A percentile compares a stretch with the other conserved stretches of the same genome.
Evolutionary conservation across 2,888 invertebrate species (phyloP).

Genomic region (Pollenia griseotomentosa): DNA sequence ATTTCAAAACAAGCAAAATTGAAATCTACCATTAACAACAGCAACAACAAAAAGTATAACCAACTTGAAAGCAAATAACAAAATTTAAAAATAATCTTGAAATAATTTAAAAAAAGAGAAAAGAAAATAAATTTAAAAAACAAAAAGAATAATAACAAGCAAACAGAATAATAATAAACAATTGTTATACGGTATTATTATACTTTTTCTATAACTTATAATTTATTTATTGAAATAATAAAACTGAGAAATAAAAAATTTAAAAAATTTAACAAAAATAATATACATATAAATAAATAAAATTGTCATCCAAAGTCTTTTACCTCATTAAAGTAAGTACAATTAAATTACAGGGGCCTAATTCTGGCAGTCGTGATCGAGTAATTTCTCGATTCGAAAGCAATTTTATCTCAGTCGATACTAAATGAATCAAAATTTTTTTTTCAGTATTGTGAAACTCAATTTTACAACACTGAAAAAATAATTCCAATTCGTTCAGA

Average conservation of each 20-base stretch:
- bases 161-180: conserved; percentile 74
- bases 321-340: not conserved
- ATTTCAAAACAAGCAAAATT: conserved; percentile 37
- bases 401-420: no score
- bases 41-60: conserved; percentile 53
- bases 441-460: no score
- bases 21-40: conserved; percentile 61
- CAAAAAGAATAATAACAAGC: conserved; percentile 70
- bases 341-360: no score
- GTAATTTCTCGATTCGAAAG: no score
- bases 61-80: conserved; percentile 73
- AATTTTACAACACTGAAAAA: no score
- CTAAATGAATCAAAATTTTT: no score
- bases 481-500: no score
- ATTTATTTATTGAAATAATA: conserved; percentile 82
- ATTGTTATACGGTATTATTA: conserved; percentile 84
- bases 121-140: conserved; percentile 59
- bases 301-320: not conserved
- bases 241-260: conserved; percentile 75
- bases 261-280: conserved; percentile 68
- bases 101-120: conserved; percentile 62
- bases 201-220: conserved; percentile 84
- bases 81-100: conserved; percentile 54
- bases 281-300: conserved; percentile 38
- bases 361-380: no score